phyloP scores from a whole-genome alignment of 1,140 invertebrate species.

The Brachionus manjavacas region DNA sequence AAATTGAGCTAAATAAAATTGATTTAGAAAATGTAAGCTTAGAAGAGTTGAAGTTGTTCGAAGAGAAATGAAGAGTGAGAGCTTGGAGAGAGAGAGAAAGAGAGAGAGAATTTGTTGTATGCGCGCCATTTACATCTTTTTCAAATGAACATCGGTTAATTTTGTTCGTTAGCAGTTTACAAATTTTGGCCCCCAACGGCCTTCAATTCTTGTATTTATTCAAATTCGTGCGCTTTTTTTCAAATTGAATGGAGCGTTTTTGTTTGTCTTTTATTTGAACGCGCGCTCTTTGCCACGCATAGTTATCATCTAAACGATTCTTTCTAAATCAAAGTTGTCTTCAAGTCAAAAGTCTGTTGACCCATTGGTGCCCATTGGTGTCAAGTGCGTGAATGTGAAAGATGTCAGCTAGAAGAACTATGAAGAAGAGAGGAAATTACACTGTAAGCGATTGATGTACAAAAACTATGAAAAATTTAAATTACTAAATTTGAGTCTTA shows the following conservation, averaged over 20 bases:
- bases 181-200: constrained; percentile 16
- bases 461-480: no score
- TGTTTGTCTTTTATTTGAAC: background rate
- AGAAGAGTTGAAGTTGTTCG: background rate
- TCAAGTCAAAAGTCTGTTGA: no score
- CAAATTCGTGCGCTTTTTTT: background rate
- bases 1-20: background rate
- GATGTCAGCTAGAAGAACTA: no score
- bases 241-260: background rate
- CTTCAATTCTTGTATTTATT: background rate
- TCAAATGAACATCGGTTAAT: background rate
- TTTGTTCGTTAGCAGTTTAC: background rate
- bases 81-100: background rate
- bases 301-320: no score
- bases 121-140: background rate
- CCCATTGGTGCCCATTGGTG: no score
- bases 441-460: no score
- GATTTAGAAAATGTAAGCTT: background rate
- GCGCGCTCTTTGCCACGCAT: no score
- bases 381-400: no score
- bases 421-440: no score
- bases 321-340: no score
- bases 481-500: no score
- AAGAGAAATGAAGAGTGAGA: background rate
- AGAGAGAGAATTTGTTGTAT: background rate